A percentile compares a stretch with the other conserved stretches of the same genome.
These are phyloP conservation scores for Phymanthus crucifer DNA, from an alignment of 92 coral and sea anemone genomes.

Conservation along the genomic window DNA sequence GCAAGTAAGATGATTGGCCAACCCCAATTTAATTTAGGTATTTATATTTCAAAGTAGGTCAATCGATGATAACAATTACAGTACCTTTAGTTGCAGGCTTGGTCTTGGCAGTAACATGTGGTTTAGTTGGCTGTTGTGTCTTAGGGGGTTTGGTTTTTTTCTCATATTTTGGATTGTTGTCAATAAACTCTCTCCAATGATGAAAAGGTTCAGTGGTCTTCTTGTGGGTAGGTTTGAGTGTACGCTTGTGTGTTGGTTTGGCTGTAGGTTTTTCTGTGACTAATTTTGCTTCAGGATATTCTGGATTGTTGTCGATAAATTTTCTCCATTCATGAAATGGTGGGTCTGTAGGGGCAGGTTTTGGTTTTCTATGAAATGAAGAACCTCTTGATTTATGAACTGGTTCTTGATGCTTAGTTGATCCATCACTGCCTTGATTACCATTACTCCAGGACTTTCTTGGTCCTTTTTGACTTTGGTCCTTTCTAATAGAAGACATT, in stretches of 20 bases:
- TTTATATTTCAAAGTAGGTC: too few relatives aligned
- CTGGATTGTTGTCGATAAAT: constrained; percentile 89
- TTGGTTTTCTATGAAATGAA: not conserved
- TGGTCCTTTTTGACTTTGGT: not conserved
- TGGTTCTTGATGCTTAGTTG: not conserved
- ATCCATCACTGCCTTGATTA: not conserved
- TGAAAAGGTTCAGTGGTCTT: constrained; percentile 15
- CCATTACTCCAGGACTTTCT: not conserved
- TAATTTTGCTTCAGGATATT: constrained; percentile 27
- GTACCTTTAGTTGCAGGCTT: constrained; percentile 26
- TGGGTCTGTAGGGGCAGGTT: constrained; percentile 5
- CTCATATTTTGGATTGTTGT: constrained; percentile 22
- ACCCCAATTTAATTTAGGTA: too few relatives aligned
- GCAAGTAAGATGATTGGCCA: too few relatives aligned
- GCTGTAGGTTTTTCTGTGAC: constrained; percentile 39
- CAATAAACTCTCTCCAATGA: constrained; percentile 19
- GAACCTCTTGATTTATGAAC: not conserved
- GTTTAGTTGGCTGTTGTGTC: constrained; percentile 31
- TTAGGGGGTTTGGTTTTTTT: not conserved
- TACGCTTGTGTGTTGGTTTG: constrained; percentile 20
- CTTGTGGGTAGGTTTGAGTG: constrained; percentile 3
- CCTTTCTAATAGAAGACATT: not conserved
- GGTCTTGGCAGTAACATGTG: constrained; percentile 16
- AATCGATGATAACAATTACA: not conserved
- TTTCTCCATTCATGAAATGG: constrained; percentile 68